Base-by-base conservation (phyloP, 2,888 invertebrate genomes). In the Chymomyza fuscimana region DNA sequence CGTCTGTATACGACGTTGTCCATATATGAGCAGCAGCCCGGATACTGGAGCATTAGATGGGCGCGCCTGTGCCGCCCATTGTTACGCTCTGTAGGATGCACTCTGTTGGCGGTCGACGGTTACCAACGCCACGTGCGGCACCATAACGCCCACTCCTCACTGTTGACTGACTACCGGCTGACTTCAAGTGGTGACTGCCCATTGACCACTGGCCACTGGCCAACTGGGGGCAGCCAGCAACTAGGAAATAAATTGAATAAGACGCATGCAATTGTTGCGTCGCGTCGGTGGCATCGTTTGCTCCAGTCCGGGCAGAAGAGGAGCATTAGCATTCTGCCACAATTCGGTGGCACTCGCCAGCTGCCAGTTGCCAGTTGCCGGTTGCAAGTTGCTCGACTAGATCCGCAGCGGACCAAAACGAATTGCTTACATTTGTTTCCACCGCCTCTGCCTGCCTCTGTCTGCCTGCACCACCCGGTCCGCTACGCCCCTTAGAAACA, bases 371-470 rank as follows among this genome's bases (percentile, higher is more conserved):
- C 29, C 58, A 25, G 19, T 5, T 25, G 22, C 58, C 25, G 25
- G 22, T 25, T 58, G 58, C 40, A 46, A 46, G 12, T 46, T 46
- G 40, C 40, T 46, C 40, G 40, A 46, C 40, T 46, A 12, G 58
- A 7, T 25, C 58, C 58, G 58, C 58, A 58, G 58, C 25, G 22
- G 58, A 58, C 22, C 84, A 74, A 69, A 84, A 74, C 86, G 80
- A 83, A 83, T 83, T 83, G 81, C 80, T 25, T 58, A 58, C 58
- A 15, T 46, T 46, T 46, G 40, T 46, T 46, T 46, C 32, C 32
- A 32, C 32, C 32, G 32, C 32, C 32, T 36, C 73, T 69, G 15
- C 60, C 46, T 16, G 15, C 60, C 51, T 22, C 10, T 10, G 65
- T 36, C 73, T 68, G 15, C 60, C 54, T 22, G 29, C 54, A 19